Evolutionary conservation across 2,888 invertebrate species (phyloP), one percentile per base, ranked within the genome.

Genomic region (Oscheius sp.): DNA sequence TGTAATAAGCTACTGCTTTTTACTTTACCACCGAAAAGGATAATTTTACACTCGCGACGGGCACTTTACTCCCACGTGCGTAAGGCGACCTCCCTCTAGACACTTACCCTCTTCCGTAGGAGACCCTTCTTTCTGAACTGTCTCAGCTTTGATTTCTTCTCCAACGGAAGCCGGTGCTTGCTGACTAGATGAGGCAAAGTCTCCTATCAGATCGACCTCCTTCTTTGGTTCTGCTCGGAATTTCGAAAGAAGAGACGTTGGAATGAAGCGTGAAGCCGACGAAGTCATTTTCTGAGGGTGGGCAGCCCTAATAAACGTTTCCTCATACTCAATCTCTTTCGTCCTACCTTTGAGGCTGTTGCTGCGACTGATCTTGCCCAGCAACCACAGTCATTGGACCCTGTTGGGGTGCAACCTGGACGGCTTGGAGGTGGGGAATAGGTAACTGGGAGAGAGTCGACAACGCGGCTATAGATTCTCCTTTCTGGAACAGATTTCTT

Each of bases 401-500:
- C 35, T 47, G 60, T 48, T 70, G 70, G 13, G 58, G 57, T 53
- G 57, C 59, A 32, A 66, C 75, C 70, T 80, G 82, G 33, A 77
- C 78, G 7, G 79, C 65, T 73, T 82, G 81, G 57, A 86, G 73
- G 60, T 78, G 76, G 10, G 87, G 87, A 73, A 87, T 81, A 1
- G 87, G 87, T n/a, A 87, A 76, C 1, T 79, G 77, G 21, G 79
- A 73, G 79, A 85, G 79, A 7, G 76, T 76, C 57, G 80, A 84
- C 9, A 87, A 78, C 4, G 85, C 86, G 2, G 85, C 84, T 11
- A 87, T 74, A 7, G 86, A 83, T 70, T 85, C 83, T 32, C 78
- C 82, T 65, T 76, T 70, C 71, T 74, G 32, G 32, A 53, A 55
- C 32, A 37, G 11, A 37, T 29, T 29, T 42, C 1, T 3, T 13